Conservation (phyloP, 2,113 vertebrate genomes). For the Baryphthengus martii region DNA sequence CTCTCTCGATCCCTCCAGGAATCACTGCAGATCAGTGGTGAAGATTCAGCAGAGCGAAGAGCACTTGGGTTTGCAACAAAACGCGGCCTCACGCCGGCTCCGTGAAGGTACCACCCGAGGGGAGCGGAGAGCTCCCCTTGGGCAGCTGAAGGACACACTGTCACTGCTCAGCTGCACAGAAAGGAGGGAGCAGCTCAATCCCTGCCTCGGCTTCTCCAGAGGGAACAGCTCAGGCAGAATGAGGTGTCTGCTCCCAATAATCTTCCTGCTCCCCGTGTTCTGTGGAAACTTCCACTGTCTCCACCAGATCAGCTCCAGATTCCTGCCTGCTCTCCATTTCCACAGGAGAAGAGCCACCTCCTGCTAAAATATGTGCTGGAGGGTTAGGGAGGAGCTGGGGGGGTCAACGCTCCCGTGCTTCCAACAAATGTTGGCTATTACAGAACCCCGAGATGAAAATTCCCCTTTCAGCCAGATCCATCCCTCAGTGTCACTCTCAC, state of each 20-base stretch:
- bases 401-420: background rate
- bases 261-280: background rate
- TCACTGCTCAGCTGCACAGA: fast-evolving
- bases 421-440: background rate
- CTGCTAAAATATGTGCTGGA: background rate
- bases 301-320: background rate
- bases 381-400: background rate
- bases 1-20: background rate
- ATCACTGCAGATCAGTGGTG: background rate
- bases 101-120: background rate
- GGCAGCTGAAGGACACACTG: background rate
- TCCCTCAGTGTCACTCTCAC: background rate
- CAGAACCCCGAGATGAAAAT: background rate
- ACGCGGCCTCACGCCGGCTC: no score
- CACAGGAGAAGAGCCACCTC: background rate
- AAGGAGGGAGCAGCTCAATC: background rate
- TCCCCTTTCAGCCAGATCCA: background rate
- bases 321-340: background rate
- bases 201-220: fast-evolving
- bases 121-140: background rate
- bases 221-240: background rate
- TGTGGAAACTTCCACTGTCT: background rate
- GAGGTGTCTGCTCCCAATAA: background rate
- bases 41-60: background rate
- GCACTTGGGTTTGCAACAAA: background rate